Evolutionary conservation across 1,140 invertebrate genomes (phyloP).

Genomic region (Aporrectodea caliginosa): DNA sequence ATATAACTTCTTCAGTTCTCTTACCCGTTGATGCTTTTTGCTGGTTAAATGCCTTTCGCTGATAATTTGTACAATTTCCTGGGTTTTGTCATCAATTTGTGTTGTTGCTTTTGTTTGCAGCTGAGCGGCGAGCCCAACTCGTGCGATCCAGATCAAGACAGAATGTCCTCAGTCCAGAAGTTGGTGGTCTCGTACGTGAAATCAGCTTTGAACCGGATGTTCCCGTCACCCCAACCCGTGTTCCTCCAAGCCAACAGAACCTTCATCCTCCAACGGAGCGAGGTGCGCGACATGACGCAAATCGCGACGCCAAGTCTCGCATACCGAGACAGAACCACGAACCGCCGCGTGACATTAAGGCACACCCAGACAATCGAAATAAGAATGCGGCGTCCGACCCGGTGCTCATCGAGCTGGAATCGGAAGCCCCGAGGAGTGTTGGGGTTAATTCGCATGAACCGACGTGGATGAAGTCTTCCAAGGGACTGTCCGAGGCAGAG

Average conservation of each 20-base stretch:
- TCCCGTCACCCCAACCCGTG: constrained; percentile 18
- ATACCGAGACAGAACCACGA: too few species aligned
- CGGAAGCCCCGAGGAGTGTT: not conserved
- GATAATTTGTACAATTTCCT: too few species aligned
- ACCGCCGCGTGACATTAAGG: too few species aligned
- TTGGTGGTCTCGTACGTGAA: constrained; percentile 35
- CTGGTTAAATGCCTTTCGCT: too few species aligned
- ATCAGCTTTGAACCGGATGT: constrained; percentile 42
- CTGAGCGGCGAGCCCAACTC: constrained; percentile 49
- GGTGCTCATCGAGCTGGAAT: not conserved
- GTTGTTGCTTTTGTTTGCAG: constrained; percentile 32
- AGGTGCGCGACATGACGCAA: not conserved
- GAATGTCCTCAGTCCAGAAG: constrained; percentile 38
- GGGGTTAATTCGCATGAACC: not conserved
- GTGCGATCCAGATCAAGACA: constrained; percentile 46
- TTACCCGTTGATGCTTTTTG: too few species aligned
- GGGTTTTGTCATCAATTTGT: too few species aligned
- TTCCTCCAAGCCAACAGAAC: constrained; percentile 2
- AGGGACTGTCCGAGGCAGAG: constrained; percentile 37
- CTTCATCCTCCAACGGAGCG: not conserved
- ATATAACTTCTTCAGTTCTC: too few species aligned
- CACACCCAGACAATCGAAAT: too few species aligned
- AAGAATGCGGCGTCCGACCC: too few species aligned
- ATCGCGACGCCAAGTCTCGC: not conserved
- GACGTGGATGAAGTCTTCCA: constrained; percentile 13